Conservation (phyloP, 2,113 vertebrate genomes). For the Gopherus evgoodei region DNA sequence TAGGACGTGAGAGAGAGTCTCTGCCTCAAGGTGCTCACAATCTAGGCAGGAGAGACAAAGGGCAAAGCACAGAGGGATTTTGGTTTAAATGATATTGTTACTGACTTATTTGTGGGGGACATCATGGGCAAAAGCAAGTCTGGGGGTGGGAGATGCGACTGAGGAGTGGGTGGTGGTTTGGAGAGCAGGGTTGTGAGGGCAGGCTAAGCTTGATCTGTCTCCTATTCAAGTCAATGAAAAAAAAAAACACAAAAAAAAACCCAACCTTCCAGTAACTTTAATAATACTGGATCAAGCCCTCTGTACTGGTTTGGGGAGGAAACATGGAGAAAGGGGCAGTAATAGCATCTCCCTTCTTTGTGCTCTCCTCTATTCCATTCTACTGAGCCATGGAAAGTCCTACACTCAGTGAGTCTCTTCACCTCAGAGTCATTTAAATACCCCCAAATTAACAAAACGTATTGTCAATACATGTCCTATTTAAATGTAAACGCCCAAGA, state of each 20-base stretch:
- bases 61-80: not conserved
- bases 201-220: not conserved
- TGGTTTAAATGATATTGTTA: not conserved
- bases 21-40: not conserved
- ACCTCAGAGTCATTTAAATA: conserved; percentile 30
- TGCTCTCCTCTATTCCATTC: not conserved
- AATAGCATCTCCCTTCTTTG: not conserved
- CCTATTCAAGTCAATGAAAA: conserved; percentile 2
- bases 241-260: not conserved
- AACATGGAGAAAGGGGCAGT: not conserved
- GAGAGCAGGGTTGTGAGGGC: not conserved
- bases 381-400: conserved; percentile 23
- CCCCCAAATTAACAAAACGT: conserved; percentile 19
- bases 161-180: not conserved
- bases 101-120: not conserved
- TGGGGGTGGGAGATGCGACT: not conserved
- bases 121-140: not conserved
- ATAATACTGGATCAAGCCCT: not conserved
- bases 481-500: conserved; percentile 42
- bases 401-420: conserved; percentile 19
- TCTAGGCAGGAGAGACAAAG: not conserved
- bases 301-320: not conserved
- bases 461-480: conserved; percentile 43
- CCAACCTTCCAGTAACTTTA: not conserved
- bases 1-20: not conserved